A percentile compares a stretch with the other conserved stretches of the same genome.
Conservation (phyloP, 2,797 vertebrate genomes). For the Craterocephalus amniculus region DNA sequence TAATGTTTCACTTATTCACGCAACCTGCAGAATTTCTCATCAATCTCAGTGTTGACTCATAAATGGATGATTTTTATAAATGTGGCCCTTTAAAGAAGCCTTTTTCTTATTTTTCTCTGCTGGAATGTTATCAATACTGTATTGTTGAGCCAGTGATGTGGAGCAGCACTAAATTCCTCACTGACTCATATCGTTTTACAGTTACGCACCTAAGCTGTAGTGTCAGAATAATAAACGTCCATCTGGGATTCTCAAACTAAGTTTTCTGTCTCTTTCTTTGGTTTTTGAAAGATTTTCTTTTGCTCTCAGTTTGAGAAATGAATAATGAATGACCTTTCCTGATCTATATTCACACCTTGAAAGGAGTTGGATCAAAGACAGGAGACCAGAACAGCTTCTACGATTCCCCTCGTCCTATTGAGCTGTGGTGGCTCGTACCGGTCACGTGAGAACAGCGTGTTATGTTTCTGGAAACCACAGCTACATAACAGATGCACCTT, state of each 20-base stretch:
- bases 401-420: neutral
- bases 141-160: conserved; percentile 35
- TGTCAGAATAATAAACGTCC: conserved; percentile 72
- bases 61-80: conserved; percentile 35
- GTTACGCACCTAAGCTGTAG: conserved; percentile 66
- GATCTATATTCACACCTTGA: conserved; percentile 14
- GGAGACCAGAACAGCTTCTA: neutral
- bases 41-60: conserved; percentile 6
- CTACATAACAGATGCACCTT: neutral
- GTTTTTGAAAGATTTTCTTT: conserved; percentile 13
- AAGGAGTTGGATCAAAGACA: conserved; percentile 6
- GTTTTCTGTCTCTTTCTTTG: conserved; percentile 34
- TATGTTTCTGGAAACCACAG: neutral
- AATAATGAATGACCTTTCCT: conserved; percentile 15
- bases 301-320: neutral
- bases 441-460: neutral
- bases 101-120: conserved; percentile 43
- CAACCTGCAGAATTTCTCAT: conserved; percentile 33
- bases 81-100: conserved; percentile 29
- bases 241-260: conserved; percentile 56
- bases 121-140: conserved; percentile 67
- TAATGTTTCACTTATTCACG: neutral
- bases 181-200: conserved; percentile 72
- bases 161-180: conserved; percentile 56
- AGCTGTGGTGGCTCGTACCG: neutral